phyloP scores from a whole-genome alignment of 2,888 invertebrate genomes.

The Argynnis bischoffii region DNA sequence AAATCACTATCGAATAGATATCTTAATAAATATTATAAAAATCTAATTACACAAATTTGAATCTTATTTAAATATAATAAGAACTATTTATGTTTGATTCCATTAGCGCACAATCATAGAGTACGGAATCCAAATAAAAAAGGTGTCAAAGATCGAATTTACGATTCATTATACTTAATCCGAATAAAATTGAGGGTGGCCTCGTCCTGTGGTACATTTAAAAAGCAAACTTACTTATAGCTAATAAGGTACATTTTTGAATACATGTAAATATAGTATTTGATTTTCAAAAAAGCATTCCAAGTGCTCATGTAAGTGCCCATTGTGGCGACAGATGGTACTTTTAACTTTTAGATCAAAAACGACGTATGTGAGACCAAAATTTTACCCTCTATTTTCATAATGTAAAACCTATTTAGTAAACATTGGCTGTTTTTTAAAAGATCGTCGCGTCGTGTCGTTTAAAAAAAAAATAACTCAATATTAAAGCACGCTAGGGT shows the following conservation, averaged over 20 bases:
- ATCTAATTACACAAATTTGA: constrained; percentile 30
- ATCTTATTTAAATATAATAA: constrained; percentile 42
- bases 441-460: too few species aligned
- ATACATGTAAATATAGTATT: constrained; percentile 7
- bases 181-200: constrained; percentile 68
- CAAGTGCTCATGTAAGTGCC: constrained; percentile 75
- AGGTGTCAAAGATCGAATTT: constrained; percentile 83
- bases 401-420: constrained; percentile 34
- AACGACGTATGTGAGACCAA: constrained; percentile 48
- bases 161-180: constrained; percentile 82
- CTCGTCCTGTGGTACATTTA: constrained; percentile 8
- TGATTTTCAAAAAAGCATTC: constrained; percentile 67
- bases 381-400: neutral
- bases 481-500: constrained; percentile 46
- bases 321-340: constrained; percentile 79
- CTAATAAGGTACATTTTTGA: constrained; percentile 28
- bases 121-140: constrained; percentile 76
- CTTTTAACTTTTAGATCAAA: constrained; percentile 56
- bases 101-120: constrained; percentile 61
- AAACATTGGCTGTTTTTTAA: constrained; percentile 43
- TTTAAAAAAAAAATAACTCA: constrained; percentile 46
- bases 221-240: constrained; percentile 41
- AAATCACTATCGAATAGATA: constrained; percentile 60
- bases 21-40: constrained; percentile 58
- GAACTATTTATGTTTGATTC: constrained; percentile 25